Percentiles rank a stretch among this genome's conserved stretches.
phyloP scores from a whole-genome alignment of 2,888 invertebrate species.

The Eucriotettix oculatus region DNA sequence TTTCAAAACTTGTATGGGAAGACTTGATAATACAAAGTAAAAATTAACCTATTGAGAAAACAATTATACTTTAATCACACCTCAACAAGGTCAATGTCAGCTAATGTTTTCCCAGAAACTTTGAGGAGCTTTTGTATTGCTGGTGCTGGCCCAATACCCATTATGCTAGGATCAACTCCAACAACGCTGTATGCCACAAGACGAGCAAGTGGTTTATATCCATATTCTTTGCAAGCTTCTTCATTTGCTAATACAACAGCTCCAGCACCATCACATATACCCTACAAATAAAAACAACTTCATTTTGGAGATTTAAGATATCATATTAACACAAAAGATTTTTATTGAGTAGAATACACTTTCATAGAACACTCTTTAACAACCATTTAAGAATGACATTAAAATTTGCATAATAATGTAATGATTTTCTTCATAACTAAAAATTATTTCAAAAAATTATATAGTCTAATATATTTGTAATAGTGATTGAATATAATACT shows the following conservation, averaged over 20 bases:
- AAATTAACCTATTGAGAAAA: background rate
- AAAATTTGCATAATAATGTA: too few relatives aligned
- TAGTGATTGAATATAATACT: background rate
- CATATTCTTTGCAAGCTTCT: constrained; percentile 62
- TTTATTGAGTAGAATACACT: too few relatives aligned
- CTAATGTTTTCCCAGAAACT: constrained; percentile 55
- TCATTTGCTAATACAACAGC: constrained; percentile 83
- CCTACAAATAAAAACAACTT: constrained; percentile 33
- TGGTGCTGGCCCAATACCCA: constrained; percentile 94
- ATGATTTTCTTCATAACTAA: background rate
- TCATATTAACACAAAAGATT: too few relatives aligned
- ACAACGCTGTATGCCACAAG: constrained; percentile 83
- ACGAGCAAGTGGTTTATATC: constrained; percentile 77
- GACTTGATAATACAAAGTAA: background rate
- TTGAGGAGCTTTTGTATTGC: constrained; percentile 79
- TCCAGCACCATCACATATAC: constrained; percentile 94
- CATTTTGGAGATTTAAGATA: too few relatives aligned
- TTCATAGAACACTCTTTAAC: too few relatives aligned
- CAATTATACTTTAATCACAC: background rate
- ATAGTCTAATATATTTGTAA: too few relatives aligned
- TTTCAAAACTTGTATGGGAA: background rate
- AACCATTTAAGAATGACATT: too few relatives aligned
- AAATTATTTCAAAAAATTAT: too few relatives aligned
- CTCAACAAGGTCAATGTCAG: constrained; percentile 84
- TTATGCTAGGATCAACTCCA: constrained; percentile 92